Evolutionary conservation across 1,140 invertebrate genomes (phyloP), one percentile per base, ranked within the genome.

Genomic region (Drosophila triauraria): DNA sequence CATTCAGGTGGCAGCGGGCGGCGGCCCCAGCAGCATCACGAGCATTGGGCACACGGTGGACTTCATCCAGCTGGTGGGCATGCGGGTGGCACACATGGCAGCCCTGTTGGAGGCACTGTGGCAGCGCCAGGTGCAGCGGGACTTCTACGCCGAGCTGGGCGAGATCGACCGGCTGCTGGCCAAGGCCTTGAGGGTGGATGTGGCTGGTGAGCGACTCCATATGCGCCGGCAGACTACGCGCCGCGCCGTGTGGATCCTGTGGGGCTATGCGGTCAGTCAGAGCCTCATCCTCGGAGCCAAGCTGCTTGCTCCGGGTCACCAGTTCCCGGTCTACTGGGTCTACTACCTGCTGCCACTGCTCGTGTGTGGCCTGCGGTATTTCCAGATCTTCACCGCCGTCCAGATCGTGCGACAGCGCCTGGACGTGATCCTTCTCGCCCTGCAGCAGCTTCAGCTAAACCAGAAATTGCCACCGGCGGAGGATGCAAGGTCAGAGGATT

Each of bases 61-160:
- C 64, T 91, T 65, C 17, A 91, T 92, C 44, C 91, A 92, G 64
- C 38, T 92, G 71, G 69, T 91, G 30, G 90, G 91, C 51, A 86
- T 92, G 43, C 88, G 91, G 4, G 68, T 92, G 30, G 76, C 91
- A 0, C 91, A 92, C 32, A 54, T 71, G 23, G 70, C 71, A 1
- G 78, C 77, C 0, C 57, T 92, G 27, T 42, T 86, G 4, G 91
- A 92, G 57, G 58, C 90, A 0, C 46, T 92, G 3, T 64, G 77
- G 53, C 90, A 82, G 25, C 64, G 79, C 1, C 59, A 69, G 0
- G 58, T 51, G 0, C 79, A 88, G 42, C 46, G 54, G 3, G 27
- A 58, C 2, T 87, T 92, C n/a, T 75, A 59, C 8, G 25, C 48
- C 6, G 71, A 81, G 35, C 51, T 92, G 10, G 62, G 57, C 13